A percentile compares a stretch with the other conserved stretches of the same genome.
Evolutionary conservation across 2,113 vertebrate species (phyloP).

Genomic region (Morone saxatilis): DNA sequence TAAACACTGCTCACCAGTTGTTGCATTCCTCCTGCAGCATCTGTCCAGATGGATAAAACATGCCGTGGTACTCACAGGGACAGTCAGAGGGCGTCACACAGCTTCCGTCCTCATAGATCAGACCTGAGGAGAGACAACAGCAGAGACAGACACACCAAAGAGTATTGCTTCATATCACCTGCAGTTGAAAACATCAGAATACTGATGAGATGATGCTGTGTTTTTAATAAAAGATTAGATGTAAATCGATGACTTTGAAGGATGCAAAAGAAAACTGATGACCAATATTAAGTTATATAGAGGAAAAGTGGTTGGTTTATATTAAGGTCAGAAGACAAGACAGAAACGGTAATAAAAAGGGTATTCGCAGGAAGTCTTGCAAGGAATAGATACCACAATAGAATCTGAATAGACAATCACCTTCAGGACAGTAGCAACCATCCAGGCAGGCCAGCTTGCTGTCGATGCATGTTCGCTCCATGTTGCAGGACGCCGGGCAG

Average conservation of each 20-base stretch:
- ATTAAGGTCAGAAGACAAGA: background rate
- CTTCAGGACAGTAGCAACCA: slow-evolving; percentile 94
- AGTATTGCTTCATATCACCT: background rate
- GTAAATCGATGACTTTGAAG: background rate
- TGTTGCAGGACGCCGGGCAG: slow-evolving; percentile 90
- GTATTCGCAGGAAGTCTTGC: background rate
- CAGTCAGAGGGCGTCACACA: slow-evolving; percentile 92
- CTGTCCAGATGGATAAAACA: slow-evolving; percentile 86
- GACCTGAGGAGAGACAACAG: slow-evolving; percentile 78
- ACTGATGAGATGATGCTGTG: background rate
- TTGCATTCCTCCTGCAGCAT: slow-evolving; percentile 93
- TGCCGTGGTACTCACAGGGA: slow-evolving; percentile 93
- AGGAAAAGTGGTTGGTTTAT: background rate
- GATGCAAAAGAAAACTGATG: background rate
- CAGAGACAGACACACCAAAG: background rate
- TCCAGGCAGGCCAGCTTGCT: slow-evolving; percentile 95
- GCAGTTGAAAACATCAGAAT: background rate
- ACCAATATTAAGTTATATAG: too few relatives aligned
- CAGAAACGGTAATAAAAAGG: background rate
- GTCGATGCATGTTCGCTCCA: slow-evolving; percentile 88
- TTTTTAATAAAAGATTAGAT: too few relatives aligned
- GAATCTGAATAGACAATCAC: slow-evolving; percentile 65
- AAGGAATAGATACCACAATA: rapidly evolving
- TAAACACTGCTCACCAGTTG: slow-evolving; percentile 87
- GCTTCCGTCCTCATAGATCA: slow-evolving; percentile 89